Evolutionary conservation across 2,797 vertebrate species (phyloP).

Genomic region (Rallus crepitans): DNA sequence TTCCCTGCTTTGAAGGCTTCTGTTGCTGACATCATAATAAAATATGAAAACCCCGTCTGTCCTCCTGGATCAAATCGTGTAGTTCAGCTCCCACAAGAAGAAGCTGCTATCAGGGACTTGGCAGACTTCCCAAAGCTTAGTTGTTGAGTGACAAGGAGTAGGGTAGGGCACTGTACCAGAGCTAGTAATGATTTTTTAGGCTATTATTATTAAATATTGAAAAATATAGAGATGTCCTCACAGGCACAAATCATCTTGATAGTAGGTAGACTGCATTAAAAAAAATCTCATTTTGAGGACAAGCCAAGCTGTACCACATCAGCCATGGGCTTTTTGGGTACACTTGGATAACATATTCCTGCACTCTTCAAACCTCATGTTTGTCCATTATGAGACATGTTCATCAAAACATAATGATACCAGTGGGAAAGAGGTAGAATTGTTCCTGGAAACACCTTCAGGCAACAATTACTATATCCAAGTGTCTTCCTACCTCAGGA

Average conservation of each 20-base stretch:
- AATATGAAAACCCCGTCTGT: conserved; percentile 37
- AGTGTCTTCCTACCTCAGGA: neutral
- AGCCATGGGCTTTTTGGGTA: neutral
- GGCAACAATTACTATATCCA: neutral
- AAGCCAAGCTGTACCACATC: neutral
- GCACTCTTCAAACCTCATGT: neutral
- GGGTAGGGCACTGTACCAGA: neutral
- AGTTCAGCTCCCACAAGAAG: neutral
- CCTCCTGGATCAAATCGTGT: neutral
- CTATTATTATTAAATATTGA: conserved; percentile 4
- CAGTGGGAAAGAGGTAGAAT: neutral
- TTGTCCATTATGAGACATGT: neutral
- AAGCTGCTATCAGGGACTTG: conserved; percentile 3
- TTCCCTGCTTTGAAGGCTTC: conserved; percentile 69
- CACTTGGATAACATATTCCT: neutral
- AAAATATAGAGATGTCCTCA: neutral
- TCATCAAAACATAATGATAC: neutral
- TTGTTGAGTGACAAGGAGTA: conserved; percentile 2
- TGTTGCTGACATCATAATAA: conserved; percentile 62
- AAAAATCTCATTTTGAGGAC: neutral
- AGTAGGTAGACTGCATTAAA: neutral
- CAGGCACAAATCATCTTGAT: neutral
- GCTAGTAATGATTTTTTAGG: neutral
- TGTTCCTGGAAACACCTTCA: neutral
- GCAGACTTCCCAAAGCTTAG: conserved; percentile 15